Evolutionary conservation across 1,140 invertebrate genomes (phyloP), one percentile per base, ranked within the genome.

Genomic region (Octopus bimaculoides): DNA sequence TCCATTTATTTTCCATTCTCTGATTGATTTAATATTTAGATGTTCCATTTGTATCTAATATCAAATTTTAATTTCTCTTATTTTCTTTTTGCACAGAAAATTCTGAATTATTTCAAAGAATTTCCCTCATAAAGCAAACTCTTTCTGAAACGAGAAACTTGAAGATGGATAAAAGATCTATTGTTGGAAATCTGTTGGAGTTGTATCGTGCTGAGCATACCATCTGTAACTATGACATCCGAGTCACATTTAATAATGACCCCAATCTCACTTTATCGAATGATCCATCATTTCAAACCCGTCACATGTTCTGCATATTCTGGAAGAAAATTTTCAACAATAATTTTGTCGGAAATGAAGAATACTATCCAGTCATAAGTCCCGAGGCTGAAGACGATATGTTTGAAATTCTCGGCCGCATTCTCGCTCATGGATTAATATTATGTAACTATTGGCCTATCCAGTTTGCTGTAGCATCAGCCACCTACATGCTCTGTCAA

Each of bases 351-450:
- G 81, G 81, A 20, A 79, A 78, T 54, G 74, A 80, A 17, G 79
- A 82, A 52, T 14, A 79, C 10, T 79, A 80, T 26, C 81, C 81
- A 7, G 56, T 80, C 5, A 55, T 82, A 14, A 79, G 79, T 54
- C 79, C 81, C 17, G 41, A 75, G 41, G 74, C 52, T 6, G 74
- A 75, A 14, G 74, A 75, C 8, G 78, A 79, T 71, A 71, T 79
- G 26, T 53, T 71, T 69, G 78, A 79, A 54, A 79, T 80, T 52
- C 76, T 82, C 54, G 81, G 81, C 54, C 77, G 81, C 26, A 80
- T 82, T 78, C 74, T 82, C 5, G 81, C 77, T 8, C 81, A 82
- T 74, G 81, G 81, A 52, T 53, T 82, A 10, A 74, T 82, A 53
- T 74, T 78, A 12, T 79, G 74, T 53, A 82, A 80, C 74, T 82